These are phyloP conservation scores for Ciconia maguari DNA, from an alignment of 2,113 vertebrate genomes.

Conservation along the genomic window DNA sequence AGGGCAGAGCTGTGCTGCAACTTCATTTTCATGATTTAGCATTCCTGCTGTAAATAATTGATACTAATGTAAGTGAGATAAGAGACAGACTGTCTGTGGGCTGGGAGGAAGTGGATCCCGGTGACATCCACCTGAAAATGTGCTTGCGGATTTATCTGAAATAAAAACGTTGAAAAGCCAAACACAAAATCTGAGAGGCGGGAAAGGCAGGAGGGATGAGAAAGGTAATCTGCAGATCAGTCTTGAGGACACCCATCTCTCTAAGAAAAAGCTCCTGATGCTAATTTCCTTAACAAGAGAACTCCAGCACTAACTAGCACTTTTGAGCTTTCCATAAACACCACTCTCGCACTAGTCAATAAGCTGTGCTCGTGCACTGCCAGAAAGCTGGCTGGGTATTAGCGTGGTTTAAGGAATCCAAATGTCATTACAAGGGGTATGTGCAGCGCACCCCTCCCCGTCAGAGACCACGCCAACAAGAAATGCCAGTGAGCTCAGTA, in stretches of 20 bases:
- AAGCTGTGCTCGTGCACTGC: not conserved
- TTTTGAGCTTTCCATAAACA: not conserved
- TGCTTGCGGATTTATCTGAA: conserved; percentile 18
- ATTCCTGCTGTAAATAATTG: conserved; percentile 35
- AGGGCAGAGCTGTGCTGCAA: not conserved
- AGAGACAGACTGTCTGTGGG: conserved; percentile 55
- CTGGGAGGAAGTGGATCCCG: conserved; percentile 38
- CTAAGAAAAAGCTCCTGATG: not conserved
- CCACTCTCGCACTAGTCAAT: not conserved
- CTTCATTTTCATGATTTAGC: conserved; percentile 18
- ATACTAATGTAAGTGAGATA: conserved; percentile 51
- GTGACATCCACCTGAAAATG: conserved; percentile 50
- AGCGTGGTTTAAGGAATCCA: not conserved
- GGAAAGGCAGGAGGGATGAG: not conserved
- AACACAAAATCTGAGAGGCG: not conserved
- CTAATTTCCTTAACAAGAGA: not conserved
- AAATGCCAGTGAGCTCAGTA: not conserved
- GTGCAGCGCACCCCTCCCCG: not conserved
- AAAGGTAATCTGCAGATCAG: not conserved
- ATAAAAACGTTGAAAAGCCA: not conserved
- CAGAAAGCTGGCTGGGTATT: not conserved
- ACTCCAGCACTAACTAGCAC: not conserved
- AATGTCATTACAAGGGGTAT: not conserved
- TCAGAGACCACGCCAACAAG: not conserved
- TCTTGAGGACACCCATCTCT: not conserved